phyloP scores from a whole-genome alignment of 2,113 vertebrate species.

The Paedocypris sp. region DNA sequence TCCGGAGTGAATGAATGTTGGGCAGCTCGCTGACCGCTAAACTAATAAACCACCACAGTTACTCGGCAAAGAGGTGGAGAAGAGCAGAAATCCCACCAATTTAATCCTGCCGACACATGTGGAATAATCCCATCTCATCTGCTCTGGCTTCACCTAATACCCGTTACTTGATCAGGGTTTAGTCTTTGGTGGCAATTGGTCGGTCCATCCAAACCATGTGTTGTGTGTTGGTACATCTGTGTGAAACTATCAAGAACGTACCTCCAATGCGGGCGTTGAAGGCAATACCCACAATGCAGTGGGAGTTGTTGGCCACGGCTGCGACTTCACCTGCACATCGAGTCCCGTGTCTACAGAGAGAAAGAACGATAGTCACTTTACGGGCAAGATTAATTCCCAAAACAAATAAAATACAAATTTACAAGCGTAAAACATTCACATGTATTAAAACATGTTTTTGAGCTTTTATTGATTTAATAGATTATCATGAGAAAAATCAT shows the following conservation, averaged over 20 bases:
- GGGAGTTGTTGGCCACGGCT: constrained; percentile 79
- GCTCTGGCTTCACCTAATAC: not conserved
- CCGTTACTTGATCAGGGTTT: constrained; percentile 6
- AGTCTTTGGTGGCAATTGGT: not conserved
- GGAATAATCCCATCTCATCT: constrained; percentile 17
- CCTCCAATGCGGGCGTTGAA: constrained; percentile 87
- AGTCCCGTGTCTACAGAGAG: constrained; percentile 71
- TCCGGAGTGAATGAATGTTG: constrained; percentile 30
- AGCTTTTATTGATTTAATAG: too few species aligned
- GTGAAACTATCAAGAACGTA: constrained; percentile 34
- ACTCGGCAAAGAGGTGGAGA: not conserved
- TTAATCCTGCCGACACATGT: constrained; percentile 30
- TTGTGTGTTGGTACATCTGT: not conserved
- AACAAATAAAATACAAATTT: not conserved
- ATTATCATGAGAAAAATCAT: too few species aligned
- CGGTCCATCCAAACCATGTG: not conserved
- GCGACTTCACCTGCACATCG: constrained; percentile 87
- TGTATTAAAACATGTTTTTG: too few species aligned
- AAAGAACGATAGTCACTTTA: not conserved
- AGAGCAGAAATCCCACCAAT: constrained; percentile 1
- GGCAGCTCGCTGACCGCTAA: constrained; percentile 1
- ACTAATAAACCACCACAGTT: constrained; percentile 6
- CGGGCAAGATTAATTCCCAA: not conserved
- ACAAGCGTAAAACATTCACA: too few species aligned
- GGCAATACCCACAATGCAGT: constrained; percentile 83